Base-by-base conservation (phyloP, 2,797 vertebrate genomes). In the Cryptoprocta ferox region DNA sequence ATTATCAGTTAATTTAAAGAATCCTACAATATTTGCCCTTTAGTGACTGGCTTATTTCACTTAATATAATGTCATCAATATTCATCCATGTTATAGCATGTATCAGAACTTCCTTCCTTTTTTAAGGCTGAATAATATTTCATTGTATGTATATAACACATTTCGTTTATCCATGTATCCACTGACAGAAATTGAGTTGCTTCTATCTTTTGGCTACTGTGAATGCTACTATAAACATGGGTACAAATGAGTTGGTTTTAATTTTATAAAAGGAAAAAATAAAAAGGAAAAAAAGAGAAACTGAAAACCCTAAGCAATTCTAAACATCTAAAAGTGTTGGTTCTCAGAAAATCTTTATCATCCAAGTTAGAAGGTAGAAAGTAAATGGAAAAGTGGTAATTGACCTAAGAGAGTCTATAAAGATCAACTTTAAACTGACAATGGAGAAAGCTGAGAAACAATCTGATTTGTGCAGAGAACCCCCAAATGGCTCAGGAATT, bases 321-420 rank as follows among this genome's bases (percentile, higher is more conserved):
- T 73, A 35, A 92, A 87, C 73, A 26, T 37, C 19, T 56, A 80
- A 70, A 80, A 80, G 12, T 71, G 6, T 4, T 50, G 3, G 16
- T 93, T 89, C 30, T 83, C 63, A 78, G 50, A 93, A 84, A 89
- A 89, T 42, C 65, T 66, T 68, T 82, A 28, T 59, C 37, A 95
- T 48, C 26, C 90, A 82, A 45, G 63, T 84, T 89, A 84, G 61
- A 79, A 89, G 63, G 18, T 53, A 84, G 42, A 89, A 78, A 95
- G 35, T 65, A 78, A 84, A 70, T 61, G 68, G 32, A 42, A 82
- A 88, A 76, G 42, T 24, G n/a, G 48, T 76, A 59, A 78, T 1
- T 89, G 35, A 50, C n/a, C 6, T 75, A 70, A 78, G 0, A 93
- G 42, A 83, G 14, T 83, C 16, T 18, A 42, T 30, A 78, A 93